These are phyloP conservation scores for Trematomus loennbergii DNA, from an alignment of 2,113 vertebrate species.

Conservation along the genomic window DNA sequence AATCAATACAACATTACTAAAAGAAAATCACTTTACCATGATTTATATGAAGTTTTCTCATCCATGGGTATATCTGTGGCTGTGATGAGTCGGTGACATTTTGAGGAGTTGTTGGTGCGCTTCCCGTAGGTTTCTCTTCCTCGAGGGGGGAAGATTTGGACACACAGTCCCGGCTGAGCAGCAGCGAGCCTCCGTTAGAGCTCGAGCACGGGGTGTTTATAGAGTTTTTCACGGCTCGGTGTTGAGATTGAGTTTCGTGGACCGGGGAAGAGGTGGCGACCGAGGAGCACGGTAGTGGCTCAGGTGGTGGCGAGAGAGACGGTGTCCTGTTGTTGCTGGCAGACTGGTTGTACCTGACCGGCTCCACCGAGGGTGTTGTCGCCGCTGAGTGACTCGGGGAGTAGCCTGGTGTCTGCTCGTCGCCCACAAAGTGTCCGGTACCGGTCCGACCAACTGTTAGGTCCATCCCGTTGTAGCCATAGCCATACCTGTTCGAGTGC, in stretches of 20 bases:
- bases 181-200: conserved; percentile 86
- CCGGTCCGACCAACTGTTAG: conserved; percentile 93
- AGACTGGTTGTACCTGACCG: conserved; percentile 94
- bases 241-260: conserved; percentile 86
- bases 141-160: conserved; percentile 92
- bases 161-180: conserved; percentile 92
- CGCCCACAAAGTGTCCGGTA: conserved; percentile 93
- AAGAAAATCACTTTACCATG: conserved; percentile 89
- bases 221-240: conserved; percentile 94
- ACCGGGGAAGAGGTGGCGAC: conserved; percentile 89
- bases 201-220: conserved; percentile 87
- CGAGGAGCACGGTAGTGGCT: conserved; percentile 92
- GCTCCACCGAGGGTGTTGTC: conserved; percentile 89
- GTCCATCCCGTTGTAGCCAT: conserved; percentile 99
- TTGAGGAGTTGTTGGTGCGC: conserved; percentile 92
- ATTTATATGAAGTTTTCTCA: conserved; percentile 99
- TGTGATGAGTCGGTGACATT: conserved; percentile 90
- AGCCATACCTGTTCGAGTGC: conserved; percentile 98
- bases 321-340: conserved; percentile 86
- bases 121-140: conserved; percentile 92
- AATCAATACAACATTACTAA: conserved; percentile 27
- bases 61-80: conserved; percentile 99
- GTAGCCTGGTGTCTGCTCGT: conserved; percentile 92
- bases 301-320: conserved; percentile 92
- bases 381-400: conserved; percentile 86